Percentiles rank a stretch among this genome's conserved stretches.
Evolutionary conservation across 2,888 invertebrate species (phyloP).

Genomic region (Drosophila eohydei): DNA sequence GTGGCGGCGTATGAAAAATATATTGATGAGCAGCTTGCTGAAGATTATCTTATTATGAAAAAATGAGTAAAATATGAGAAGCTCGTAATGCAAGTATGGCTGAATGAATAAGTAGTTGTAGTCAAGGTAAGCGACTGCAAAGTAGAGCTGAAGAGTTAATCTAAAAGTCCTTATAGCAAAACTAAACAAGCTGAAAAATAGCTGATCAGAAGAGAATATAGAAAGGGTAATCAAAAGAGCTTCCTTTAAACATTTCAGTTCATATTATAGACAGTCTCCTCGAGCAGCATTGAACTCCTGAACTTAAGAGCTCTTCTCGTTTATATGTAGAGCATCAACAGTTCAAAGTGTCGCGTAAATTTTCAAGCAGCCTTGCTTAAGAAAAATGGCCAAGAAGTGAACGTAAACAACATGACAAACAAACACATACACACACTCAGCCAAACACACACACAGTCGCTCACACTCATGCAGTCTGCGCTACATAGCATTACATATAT

Average conservation of each 20-base stretch:
- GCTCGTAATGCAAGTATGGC: background rate
- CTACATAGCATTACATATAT: slow-evolving; percentile 71
- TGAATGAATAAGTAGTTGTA: background rate
- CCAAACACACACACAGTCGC: slow-evolving; percentile 6
- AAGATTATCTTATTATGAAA: background rate
- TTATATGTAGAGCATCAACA: slow-evolving; percentile 48
- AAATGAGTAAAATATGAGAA: background rate
- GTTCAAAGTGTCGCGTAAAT: slow-evolving; percentile 54
- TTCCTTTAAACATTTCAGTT: background rate
- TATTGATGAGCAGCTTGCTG: background rate
- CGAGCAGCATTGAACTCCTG: background rate
- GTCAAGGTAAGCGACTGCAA: background rate
- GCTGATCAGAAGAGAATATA: background rate
- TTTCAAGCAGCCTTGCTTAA: slow-evolving; percentile 43
- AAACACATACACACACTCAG: slow-evolving; percentile 35
- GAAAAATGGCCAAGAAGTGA: slow-evolving; percentile 69
- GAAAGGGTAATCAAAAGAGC: background rate
- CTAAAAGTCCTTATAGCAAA: background rate
- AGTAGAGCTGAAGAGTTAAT: background rate
- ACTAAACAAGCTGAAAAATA: background rate
- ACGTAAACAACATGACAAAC: slow-evolving; percentile 75
- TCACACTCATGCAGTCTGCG: slow-evolving; percentile 22
- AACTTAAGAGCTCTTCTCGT: background rate
- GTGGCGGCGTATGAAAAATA: background rate
- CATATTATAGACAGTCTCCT: background rate